Evolutionary conservation across 2,888 invertebrate species (phyloP), one percentile per base, ranked within the genome.

Genomic region (Podabrus alpinus): DNA sequence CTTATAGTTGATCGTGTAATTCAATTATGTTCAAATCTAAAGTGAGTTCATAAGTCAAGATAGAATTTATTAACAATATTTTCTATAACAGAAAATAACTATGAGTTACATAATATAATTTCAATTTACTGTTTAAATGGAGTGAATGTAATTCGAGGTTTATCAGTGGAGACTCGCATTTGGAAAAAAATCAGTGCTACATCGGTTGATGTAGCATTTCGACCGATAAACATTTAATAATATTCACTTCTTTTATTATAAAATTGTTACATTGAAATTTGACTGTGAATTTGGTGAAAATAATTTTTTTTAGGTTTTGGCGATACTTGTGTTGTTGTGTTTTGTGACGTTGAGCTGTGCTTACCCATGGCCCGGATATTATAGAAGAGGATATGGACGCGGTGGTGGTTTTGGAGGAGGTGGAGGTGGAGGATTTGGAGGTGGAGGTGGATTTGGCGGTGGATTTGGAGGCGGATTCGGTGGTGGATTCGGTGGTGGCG

Each of bases 351-450:
- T 64, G 21, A 64, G 62, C 19, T 15, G 19, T 17, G 62, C 19
- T 4, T 64, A 67, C 24, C 21, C 21, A 59, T 68, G 59, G 59
- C 19, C 62, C 9, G 19, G 15, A 3, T 64, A 64, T 16, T 69
- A 29, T 21, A 72, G 77, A 15, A 21, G 71, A 25, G 13, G 62
- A 62, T 11, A 29, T 1, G 62, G 62, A 17, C 13, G 9, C 21
- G 64, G 70, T 7, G 69, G 69, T 21, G 60, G 68, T 15, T 16
- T 25, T 7, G 67, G 16, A 10, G 72, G 62, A 3, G 71, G 66
- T 3, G 15, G 45, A 15, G 73, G 70, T 13, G 70, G 71, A 11
- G 73, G 73, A 24, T 68, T 15, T 19, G 77, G 77, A 5, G 66
- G 69, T 3, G 59, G 59, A 11, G 24, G 24, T 24, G 24, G 24